Base-by-base conservation (phyloP, 2,888 invertebrate genomes). In the Leistus spinibarbis region DNA sequence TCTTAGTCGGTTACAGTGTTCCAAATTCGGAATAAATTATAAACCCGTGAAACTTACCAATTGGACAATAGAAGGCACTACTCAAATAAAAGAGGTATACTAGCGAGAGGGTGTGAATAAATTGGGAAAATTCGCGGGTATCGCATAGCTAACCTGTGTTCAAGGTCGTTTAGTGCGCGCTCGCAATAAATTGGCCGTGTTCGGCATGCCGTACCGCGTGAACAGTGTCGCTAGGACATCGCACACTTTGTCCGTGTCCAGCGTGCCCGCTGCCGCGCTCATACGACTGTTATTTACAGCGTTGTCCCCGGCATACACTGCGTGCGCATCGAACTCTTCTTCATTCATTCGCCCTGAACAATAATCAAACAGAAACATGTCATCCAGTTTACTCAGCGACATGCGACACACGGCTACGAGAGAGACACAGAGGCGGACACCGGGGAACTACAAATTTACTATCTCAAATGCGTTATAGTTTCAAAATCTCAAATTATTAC, bases 161-260 rank as follows among this genome's bases (percentile, higher is more conserved):
- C 67, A 73, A 16, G 40, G 67, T 27, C 53, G 66, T 27, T 75
- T 68, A 10, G 20, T 66, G 24, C 72, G 56, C n/a, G 72, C 54
- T 68, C 75, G 22, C 71, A 84, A 79, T 67, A 82, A 76, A 78
- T 80, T 83, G 19, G 83, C 82, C 60, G 83, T 83, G 71, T 81
- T 80, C n/a, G 76, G 80, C 60, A 84, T 80, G 73, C 84, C 84
- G 78, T 84, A 84, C 77, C 83, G 82, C 76, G 80, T 81, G 53
- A 85, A 79, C 64, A 85, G 78, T 76, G 84, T 83, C 2, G 80
- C 78, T 62, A 85, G 78, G 40, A 81, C 81, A 74, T 81, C 83
- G 77, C 83, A 84, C 22, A 85, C 79, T 23, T 80, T 79, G 78
- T 85, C 83, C 10, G 82, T 84, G 76, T 83, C 75, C 54, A 75